Evolutionary conservation across 1,140 invertebrate genomes (phyloP).

Genomic region (Phenacoccus solenopsis): DNA sequence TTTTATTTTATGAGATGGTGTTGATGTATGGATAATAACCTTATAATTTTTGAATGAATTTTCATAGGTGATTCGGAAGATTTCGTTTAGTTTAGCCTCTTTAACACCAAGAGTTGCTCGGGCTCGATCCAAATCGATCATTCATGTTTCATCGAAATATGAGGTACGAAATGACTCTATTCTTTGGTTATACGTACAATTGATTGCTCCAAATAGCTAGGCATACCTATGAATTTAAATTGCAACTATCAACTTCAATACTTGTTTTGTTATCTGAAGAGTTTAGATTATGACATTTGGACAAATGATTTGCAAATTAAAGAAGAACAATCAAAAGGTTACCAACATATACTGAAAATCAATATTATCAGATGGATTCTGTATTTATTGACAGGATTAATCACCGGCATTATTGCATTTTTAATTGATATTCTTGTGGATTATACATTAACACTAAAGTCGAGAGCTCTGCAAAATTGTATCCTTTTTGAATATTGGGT

Average conservation of each 20-base stretch:
- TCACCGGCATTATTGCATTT: constrained; percentile 80
- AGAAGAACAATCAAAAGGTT: constrained; percentile 60
- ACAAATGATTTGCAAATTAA: constrained; percentile 69
- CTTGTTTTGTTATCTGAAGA: constrained; percentile 43
- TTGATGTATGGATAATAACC: no score
- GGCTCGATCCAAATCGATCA: neutral
- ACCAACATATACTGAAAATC: constrained; percentile 58
- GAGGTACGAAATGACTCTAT: neutral
- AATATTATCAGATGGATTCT: constrained; percentile 81
- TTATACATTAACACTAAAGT: constrained; percentile 70
- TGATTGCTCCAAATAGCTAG: neutral
- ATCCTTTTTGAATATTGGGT: constrained; percentile 45
- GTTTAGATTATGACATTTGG: constrained; percentile 80
- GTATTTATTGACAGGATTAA: constrained; percentile 81
- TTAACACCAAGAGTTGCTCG: neutral
- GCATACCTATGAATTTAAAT: neutral
- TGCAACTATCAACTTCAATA: neutral
- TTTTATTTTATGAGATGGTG: no score
- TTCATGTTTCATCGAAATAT: neutral
- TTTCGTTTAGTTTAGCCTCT: neutral
- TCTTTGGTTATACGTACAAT: no score
- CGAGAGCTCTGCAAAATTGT: constrained; percentile 58
- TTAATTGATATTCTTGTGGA: constrained; percentile 82
- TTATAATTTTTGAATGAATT: no score
- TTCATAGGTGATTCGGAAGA: neutral